These are phyloP conservation scores for Ginglymostoma cirratum DNA, from an alignment of 2,113 vertebrate species.

Conservation along the genomic window DNA sequence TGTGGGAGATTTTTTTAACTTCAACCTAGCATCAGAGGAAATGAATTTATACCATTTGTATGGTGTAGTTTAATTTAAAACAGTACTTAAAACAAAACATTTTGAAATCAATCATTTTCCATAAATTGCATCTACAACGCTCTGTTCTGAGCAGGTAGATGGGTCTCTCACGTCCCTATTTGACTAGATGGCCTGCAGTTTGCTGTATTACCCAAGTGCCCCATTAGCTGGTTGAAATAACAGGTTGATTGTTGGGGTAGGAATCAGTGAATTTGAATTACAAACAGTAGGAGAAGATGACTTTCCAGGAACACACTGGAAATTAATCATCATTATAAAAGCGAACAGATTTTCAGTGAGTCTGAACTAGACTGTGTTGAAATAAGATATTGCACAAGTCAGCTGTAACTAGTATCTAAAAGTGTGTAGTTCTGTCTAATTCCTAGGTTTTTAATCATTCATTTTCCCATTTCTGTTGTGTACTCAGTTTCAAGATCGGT, in stretches of 20 bases:
- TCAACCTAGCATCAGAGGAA: constrained; percentile 15
- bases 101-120: not conserved
- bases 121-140: not conserved
- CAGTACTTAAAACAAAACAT: constrained; percentile 16
- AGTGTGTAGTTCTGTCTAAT: not conserved
- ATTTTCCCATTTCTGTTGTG: not conserved
- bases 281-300: not conserved
- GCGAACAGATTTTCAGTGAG: not conserved
- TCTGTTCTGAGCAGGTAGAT: not conserved
- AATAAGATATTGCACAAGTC: not conserved
- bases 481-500: not conserved
- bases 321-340: not conserved
- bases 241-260: not conserved
- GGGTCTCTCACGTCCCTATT: not conserved
- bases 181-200: not conserved
- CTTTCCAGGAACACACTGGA: not conserved
- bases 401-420: not conserved
- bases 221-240: not conserved
- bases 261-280: not conserved
- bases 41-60: constrained; percentile 13
- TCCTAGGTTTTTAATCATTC: not conserved
- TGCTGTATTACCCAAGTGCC: not conserved
- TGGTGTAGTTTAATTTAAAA: constrained; percentile 30
- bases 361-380: not conserved
- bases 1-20: constrained; percentile 34